Percentiles rank a stretch among this genome's conserved stretches.
Evolutionary conservation across 2,113 vertebrate species (phyloP).

Genomic region (Edolisoma coerulescens): DNA sequence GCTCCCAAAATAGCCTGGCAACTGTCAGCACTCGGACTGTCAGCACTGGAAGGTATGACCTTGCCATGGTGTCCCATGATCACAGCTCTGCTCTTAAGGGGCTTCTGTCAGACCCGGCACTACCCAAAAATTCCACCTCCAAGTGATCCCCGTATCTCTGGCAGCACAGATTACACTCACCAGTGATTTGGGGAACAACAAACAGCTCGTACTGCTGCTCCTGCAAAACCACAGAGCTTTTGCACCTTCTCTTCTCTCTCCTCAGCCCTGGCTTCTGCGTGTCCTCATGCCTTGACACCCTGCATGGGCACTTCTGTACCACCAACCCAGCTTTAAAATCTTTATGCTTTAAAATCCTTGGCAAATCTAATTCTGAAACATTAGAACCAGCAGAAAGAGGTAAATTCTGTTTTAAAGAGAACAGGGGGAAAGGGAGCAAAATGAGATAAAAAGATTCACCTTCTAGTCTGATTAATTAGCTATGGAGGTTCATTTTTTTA

Average conservation of each 20-base stretch:
- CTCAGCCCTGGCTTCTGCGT: accelerated
- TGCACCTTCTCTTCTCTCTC: background rate
- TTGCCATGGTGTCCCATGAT: conserved; percentile 32
- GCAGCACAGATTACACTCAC: background rate
- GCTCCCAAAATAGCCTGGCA: conserved; percentile 73
- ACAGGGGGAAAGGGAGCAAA: background rate
- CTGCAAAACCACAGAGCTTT: background rate
- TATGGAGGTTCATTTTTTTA: background rate
- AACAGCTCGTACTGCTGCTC: background rate
- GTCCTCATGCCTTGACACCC: accelerated
- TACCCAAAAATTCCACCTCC: background rate
- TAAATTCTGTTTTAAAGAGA: background rate
- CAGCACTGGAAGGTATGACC: conserved; percentile 50
- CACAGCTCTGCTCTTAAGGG: conserved; percentile 15
- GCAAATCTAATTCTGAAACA: background rate
- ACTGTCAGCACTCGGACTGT: conserved; percentile 68
- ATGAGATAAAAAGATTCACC: background rate
- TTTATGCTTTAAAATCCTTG: background rate
- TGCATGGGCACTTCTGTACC: background rate
- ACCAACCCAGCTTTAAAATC: background rate
- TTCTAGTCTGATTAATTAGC: background rate
- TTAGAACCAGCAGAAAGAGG: background rate
- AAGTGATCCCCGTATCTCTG: background rate
- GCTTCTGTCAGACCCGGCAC: background rate
- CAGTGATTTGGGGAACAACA: background rate